Conservation (phyloP, 2,113 vertebrate species). For the Oceanites oceanicus region DNA sequence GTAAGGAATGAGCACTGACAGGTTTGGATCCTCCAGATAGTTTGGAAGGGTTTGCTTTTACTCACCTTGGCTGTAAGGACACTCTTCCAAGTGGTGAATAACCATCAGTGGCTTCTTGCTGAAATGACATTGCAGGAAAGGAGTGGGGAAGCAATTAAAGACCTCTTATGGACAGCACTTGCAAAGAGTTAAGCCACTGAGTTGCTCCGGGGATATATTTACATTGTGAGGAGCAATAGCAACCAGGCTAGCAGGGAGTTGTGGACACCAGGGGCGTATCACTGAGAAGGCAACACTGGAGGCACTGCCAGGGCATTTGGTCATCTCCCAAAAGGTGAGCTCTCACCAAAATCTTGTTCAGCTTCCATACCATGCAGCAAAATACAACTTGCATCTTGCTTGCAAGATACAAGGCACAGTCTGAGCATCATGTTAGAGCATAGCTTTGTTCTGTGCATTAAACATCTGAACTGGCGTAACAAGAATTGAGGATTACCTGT, state of each 20-base stretch:
- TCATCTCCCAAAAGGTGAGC: not conserved
- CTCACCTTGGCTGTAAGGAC: slow-evolving; percentile 75
- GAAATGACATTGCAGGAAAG: not conserved
- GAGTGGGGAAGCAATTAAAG: not conserved
- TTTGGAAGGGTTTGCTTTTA: not conserved
- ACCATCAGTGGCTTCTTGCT: not conserved
- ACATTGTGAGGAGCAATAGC: not conserved
- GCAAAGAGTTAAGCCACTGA: not conserved
- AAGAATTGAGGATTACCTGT: slow-evolving; percentile 48
- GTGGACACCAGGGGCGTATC: not conserved
- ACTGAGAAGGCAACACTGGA: not conserved
- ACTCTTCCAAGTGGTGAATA: slow-evolving; percentile 76
- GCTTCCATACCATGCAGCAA: not conserved
- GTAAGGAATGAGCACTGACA: not conserved
- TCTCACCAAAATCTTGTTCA: not conserved
- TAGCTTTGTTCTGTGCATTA: not conserved
- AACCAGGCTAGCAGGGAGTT: not conserved
- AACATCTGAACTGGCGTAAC: not conserved
- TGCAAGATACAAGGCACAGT: not conserved
- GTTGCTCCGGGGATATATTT: not conserved
- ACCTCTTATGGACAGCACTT: not conserved
- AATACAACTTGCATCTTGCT: not conserved
- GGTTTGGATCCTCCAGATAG: not conserved
- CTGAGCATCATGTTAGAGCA: not conserved
- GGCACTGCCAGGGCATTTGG: not conserved